These are phyloP conservation scores for Bombus sibiricus DNA, from an alignment of 1,140 invertebrate genomes.

Conservation along the genomic window DNA sequence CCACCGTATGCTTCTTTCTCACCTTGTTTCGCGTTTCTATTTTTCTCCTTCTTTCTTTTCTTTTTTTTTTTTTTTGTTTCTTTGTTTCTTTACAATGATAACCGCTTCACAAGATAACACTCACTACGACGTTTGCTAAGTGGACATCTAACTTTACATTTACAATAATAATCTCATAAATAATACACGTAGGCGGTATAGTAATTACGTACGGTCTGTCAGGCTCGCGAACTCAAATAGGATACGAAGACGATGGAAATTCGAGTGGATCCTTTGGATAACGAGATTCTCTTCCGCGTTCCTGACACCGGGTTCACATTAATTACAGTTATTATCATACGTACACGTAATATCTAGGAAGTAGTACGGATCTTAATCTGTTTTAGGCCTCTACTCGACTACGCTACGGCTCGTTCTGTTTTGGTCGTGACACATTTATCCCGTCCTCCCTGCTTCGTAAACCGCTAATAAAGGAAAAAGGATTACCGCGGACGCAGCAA, in stretches of 20 bases:
- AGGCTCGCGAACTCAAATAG: constrained; percentile 16
- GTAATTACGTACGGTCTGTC: constrained; percentile 28
- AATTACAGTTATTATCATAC: constrained; percentile 58
- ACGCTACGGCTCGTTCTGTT: constrained; percentile 52
- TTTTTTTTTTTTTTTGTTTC: not conserved
- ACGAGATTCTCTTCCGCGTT: not conserved
- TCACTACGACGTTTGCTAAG: constrained; percentile 40
- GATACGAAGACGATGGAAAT: constrained; percentile 6
- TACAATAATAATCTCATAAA: constrained; percentile 68
- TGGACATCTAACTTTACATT: constrained; percentile 61
- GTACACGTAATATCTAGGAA: constrained; percentile 67
- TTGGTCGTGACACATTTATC: constrained; percentile 61
- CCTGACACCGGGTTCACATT: constrained; percentile 45
- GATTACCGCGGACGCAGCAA: no score
- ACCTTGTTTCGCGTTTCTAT: not conserved
- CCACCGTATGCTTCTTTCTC: not conserved
- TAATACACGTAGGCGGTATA: constrained; percentile 62
- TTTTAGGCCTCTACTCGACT: constrained; percentile 62
- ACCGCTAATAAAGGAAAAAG: not conserved
- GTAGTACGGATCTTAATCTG: constrained; percentile 55
- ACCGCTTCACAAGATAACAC: constrained; percentile 37
- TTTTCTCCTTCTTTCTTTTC: no score
- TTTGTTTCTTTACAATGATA: not conserved
- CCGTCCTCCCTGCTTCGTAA: not conserved
- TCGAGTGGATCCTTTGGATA: not conserved